Conservation (phyloP, 2,797 vertebrate species). For the Pempheris klunzingeri region DNA sequence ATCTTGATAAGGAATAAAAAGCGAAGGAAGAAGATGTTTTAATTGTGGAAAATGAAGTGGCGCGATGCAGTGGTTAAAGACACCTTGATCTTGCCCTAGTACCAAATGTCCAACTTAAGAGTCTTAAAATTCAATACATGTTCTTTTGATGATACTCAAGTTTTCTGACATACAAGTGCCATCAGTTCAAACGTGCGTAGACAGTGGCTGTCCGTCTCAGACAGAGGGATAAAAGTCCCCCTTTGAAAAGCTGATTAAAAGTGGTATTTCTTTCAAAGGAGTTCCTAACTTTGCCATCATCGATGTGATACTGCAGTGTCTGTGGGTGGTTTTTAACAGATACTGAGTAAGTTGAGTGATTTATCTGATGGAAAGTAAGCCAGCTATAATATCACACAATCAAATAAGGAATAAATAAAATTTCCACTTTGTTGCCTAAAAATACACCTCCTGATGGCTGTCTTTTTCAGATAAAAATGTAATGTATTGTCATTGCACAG, state of each 20-base stretch:
- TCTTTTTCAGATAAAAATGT: constrained; percentile 3
- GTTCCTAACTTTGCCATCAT: constrained; percentile 33
- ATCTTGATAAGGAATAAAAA: constrained; percentile 53
- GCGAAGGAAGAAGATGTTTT: constrained; percentile 22
- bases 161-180: constrained; percentile 41
- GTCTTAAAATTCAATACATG: constrained; percentile 30
- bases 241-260: constrained; percentile 60
- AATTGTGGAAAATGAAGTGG: constrained; percentile 51
- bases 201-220: constrained; percentile 31
- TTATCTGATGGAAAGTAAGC: constrained; percentile 21
- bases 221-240: constrained; percentile 30
- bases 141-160: constrained; percentile 59
- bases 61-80: constrained; percentile 34
- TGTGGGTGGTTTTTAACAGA: constrained; percentile 14
- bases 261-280: constrained; percentile 19
- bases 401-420: constrained; percentile 23
- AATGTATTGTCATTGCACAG: constrained; percentile 20
- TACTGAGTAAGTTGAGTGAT: neutral
- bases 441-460: neutral
- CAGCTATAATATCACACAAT: neutral
- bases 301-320: constrained; percentile 18
- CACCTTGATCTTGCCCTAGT: constrained; percentile 52
- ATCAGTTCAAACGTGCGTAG: constrained; percentile 29
- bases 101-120: constrained; percentile 33
- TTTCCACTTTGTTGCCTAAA: neutral